Percentiles rank a stretch among this genome's conserved stretches.
These are phyloP conservation scores for Acrocephalus arundinaceus DNA, from an alignment of 2,113 vertebrate genomes.

Conservation along the genomic window DNA sequence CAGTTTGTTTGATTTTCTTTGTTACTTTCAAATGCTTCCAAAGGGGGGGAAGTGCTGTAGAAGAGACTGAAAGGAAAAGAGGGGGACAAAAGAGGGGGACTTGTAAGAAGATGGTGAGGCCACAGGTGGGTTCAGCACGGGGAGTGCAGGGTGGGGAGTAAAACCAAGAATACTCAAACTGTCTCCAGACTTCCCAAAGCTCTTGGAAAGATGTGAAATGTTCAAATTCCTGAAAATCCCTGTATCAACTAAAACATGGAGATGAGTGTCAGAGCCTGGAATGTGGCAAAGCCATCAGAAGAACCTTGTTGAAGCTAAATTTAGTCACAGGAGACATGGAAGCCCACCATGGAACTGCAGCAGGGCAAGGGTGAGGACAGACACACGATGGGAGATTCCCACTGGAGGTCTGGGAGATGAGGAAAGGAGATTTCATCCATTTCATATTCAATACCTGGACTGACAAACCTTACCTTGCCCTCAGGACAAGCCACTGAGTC, in stretches of 20 bases:
- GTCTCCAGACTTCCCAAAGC: background rate
- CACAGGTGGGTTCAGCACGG: background rate
- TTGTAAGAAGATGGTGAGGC: background rate
- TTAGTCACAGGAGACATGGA: fast-evolving
- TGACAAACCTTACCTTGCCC: background rate
- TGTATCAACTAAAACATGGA: fast-evolving
- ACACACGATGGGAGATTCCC: fast-evolving
- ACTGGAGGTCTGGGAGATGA: background rate
- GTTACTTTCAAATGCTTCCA: background rate
- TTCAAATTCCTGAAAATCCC: background rate
- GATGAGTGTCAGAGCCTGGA: background rate
- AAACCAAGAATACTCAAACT: background rate
- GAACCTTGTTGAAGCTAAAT: background rate
- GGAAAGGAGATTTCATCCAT: background rate
- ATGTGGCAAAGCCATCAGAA: background rate
- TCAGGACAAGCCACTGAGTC: background rate
- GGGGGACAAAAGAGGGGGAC: too few relatives aligned
- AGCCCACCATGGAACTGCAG: background rate
- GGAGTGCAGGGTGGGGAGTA: too few relatives aligned
- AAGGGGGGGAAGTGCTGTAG: background rate
- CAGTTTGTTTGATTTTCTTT: background rate
- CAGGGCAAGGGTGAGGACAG: background rate
- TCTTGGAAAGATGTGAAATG: background rate
- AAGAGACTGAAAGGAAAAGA: background rate
- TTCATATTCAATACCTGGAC: background rate